These are phyloP conservation scores for Martes flavigula DNA, from an alignment of 2,797 vertebrate genomes.

Conservation along the genomic window DNA sequence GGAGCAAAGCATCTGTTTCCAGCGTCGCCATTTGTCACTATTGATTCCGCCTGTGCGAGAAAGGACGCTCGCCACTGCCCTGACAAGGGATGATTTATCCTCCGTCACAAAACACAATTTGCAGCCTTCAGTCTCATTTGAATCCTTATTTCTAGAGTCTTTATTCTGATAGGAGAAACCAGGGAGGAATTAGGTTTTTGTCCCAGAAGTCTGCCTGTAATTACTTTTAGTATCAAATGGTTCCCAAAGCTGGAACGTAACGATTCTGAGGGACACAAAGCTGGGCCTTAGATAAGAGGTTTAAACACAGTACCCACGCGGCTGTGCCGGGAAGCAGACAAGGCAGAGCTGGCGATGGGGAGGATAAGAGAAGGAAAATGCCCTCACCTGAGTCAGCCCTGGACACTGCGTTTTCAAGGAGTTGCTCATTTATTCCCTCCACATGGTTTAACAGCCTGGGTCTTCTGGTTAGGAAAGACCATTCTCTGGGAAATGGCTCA, in stretches of 20 bases:
- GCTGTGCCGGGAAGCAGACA: background rate
- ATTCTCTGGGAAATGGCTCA: background rate
- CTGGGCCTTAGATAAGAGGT: background rate
- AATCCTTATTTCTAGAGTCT: slow-evolving; percentile 44
- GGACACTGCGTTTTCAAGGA: background rate
- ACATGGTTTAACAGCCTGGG: background rate
- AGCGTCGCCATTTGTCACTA: background rate
- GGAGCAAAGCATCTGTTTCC: background rate
- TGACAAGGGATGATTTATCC: slow-evolving; percentile 27
- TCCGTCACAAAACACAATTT: background rate
- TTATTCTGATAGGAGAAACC: slow-evolving; percentile 31
- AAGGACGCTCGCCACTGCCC: background rate
- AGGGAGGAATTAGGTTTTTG: slow-evolving; percentile 24
- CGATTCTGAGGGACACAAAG: background rate
- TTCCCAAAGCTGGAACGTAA: slow-evolving; percentile 8
- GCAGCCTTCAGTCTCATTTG: slow-evolving; percentile 40
- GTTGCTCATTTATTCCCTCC: background rate
- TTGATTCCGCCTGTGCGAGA: slow-evolving; percentile 31
- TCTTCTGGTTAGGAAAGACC: slow-evolving; percentile 29
- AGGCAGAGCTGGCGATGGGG: fast-evolving
- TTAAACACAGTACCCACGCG: background rate
- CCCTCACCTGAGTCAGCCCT: background rate
- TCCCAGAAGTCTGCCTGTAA: slow-evolving; percentile 29
- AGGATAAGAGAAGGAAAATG: background rate
- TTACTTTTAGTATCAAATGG: slow-evolving; percentile 51